Base-by-base conservation (phyloP, 2,888 invertebrate species). In the Apamea anceps region DNA sequence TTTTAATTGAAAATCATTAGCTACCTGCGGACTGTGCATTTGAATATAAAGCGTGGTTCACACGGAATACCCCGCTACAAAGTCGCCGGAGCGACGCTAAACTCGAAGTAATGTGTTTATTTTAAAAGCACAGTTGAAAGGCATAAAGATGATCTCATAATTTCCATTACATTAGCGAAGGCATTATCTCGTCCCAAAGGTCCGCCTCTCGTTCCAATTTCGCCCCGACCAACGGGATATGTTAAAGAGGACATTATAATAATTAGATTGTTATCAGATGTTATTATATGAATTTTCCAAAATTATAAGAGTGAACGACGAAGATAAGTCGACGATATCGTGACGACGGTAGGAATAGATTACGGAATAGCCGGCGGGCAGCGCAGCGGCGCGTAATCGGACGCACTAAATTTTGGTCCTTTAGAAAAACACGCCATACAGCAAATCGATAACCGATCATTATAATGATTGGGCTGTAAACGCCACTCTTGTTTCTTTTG, bases 181-280 rank as follows among this genome's bases (percentile, higher is more conserved):
- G 94, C 94, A 95, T 96, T 95, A 96, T 94, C 94, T 93, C 93
- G 91, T 93, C 95, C 93, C 93, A 91, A 92, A 92, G 92, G 91
- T 91, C 90, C 92, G 91, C 90, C 91, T 91, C 94, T 91, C 94
- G 93, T 92, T 94, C 95, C 94, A 95, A 96, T 96, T 96, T 96
- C 85, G 93, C 91, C 89, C 91, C 91, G 90, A 89, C 93, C 93
- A 95, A 96, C 95, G 95, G 95, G 94, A 95, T 96, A 96, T 96
- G 95, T 96, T 96, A 96, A 96, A 95, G 93, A 96, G 96, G 95
- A 96, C 95, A 96, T 96, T 96, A 96, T 96, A 96, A 96, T 96
- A 96, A 96, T 96, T 96, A 96, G 96, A 96, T 96, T 95, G 96
- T 96, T 96, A 96, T 96, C 96, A 95, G 96, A 96, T 94, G 93